These are phyloP conservation scores for Anadara kagoshimensis DNA, from an alignment of 1,140 invertebrate species.

Conservation along the genomic window DNA sequence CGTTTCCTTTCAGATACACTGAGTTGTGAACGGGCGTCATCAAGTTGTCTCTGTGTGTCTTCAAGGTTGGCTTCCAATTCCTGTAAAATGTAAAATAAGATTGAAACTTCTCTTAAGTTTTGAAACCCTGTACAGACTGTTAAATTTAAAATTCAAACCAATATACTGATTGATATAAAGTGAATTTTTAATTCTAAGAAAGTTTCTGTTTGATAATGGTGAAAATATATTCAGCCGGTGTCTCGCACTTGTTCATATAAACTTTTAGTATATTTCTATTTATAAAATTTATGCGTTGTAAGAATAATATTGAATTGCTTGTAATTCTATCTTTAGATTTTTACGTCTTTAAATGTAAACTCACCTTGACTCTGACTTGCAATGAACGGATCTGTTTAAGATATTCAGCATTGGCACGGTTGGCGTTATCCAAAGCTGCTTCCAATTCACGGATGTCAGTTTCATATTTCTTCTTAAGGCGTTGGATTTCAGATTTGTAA, in stretches of 20 bases:
- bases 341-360: conserved; percentile 1
- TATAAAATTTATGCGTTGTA: too few relatives aligned
- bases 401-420: conserved; percentile 69
- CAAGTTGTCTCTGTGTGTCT: conserved; percentile 65
- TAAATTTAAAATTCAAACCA: too few relatives aligned
- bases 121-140: too few relatives aligned
- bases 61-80: conserved; percentile 70
- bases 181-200: too few relatives aligned
- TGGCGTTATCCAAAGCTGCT: conserved; percentile 70
- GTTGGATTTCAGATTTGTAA: conserved; percentile 72
- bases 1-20: conserved; percentile 69
- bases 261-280: too few relatives aligned
- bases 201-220: too few relatives aligned
- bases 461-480: conserved; percentile 74
- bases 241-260: too few relatives aligned
- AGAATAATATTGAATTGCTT: conserved; percentile 8
- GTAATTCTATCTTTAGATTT: not conserved
- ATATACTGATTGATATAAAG: too few relatives aligned
- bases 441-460: conserved; percentile 71
- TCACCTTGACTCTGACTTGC: conserved; percentile 65
- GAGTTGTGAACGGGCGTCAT: conserved; percentile 67
- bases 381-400: conserved; percentile 68
- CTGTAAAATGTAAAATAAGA: conserved; percentile 40
- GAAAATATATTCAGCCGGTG: too few relatives aligned
- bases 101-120: too few relatives aligned